These are phyloP conservation scores for Clanis bilineata DNA, from an alignment of 2,888 invertebrate species.

Conservation along the genomic window DNA sequence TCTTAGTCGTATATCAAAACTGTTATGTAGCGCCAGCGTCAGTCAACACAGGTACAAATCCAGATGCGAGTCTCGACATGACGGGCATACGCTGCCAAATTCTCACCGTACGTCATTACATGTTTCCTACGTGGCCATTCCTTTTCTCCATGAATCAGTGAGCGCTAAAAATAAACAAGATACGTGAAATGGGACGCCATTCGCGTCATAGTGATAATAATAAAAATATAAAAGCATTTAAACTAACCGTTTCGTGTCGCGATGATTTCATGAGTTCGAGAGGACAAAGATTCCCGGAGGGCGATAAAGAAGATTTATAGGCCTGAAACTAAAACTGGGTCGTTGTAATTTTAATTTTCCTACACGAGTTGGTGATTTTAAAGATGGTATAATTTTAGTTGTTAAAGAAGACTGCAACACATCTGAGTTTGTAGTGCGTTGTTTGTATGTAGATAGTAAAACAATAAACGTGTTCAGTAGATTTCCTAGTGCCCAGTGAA, in stretches of 20 bases:
- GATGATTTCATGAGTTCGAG: neutral
- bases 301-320: slow-evolving; percentile 16
- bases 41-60: neutral
- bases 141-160: slow-evolving; percentile 48
- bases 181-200: slow-evolving; percentile 42
- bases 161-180: slow-evolving; percentile 48
- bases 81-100: slow-evolving; percentile 11
- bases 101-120: slow-evolving; percentile 9
- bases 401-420: too few relatives aligned
- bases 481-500: too few relatives aligned
- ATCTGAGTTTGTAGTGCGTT: neutral
- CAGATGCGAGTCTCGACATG: neutral
- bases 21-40: neutral
- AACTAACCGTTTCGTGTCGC: slow-evolving; percentile 19
- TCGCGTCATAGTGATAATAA: slow-evolving; percentile 42
- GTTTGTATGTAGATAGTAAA: too few relatives aligned
- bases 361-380: neutral
- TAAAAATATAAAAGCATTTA: slow-evolving; percentile 37
- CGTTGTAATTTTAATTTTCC: slow-evolving; percentile 7
- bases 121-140: slow-evolving; percentile 26
- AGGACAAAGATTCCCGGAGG: slow-evolving; percentile 1
- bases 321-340: slow-evolving; percentile 1
- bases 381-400: neutral
- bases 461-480: too few relatives aligned
- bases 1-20: neutral